Percentiles rank a stretch among this genome's conserved stretches.
Evolutionary conservation across 1,140 invertebrate genomes (phyloP).

Genomic region (Brachionus manjavacas): DNA sequence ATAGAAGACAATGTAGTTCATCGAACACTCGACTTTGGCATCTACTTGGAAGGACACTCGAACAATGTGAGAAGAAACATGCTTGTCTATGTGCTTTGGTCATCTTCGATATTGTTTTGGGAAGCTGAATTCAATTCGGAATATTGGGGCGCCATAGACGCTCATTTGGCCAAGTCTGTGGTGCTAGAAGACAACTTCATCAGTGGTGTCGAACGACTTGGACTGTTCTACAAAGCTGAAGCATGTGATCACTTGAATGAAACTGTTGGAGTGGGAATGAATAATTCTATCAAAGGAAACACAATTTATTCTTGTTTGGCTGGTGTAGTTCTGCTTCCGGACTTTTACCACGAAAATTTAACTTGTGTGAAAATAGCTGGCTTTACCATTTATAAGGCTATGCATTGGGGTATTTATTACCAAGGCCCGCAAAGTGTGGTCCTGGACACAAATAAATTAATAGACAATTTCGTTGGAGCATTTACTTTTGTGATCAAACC

Average conservation of each 20-base stretch:
- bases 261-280: not conserved
- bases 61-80: conserved; percentile 47
- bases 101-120: conserved; percentile 43
- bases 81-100: conserved; percentile 45
- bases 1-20: conserved; percentile 41
- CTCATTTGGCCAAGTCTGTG: conserved; percentile 44
- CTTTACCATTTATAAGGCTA: conserved; percentile 7
- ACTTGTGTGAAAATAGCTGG: not conserved
- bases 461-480: not conserved
- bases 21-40: conserved; percentile 31
- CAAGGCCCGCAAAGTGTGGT: not conserved
- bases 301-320: conserved; percentile 42
- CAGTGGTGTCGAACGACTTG: conserved; percentile 47
- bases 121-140: conserved; percentile 46
- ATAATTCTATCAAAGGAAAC: conserved; percentile 44
- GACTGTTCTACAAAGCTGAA: conserved; percentile 46
- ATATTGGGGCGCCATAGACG: conserved; percentile 47
- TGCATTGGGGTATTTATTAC: conserved; percentile 32
- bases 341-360: conserved; percentile 44
- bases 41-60: conserved; percentile 20
- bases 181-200: conserved; percentile 48
- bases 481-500: not conserved
- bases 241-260: not conserved
- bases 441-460: not conserved
- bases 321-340: not conserved